Conservation (phyloP, 2,113 vertebrate genomes). For the Gopherus evgoodei region DNA sequence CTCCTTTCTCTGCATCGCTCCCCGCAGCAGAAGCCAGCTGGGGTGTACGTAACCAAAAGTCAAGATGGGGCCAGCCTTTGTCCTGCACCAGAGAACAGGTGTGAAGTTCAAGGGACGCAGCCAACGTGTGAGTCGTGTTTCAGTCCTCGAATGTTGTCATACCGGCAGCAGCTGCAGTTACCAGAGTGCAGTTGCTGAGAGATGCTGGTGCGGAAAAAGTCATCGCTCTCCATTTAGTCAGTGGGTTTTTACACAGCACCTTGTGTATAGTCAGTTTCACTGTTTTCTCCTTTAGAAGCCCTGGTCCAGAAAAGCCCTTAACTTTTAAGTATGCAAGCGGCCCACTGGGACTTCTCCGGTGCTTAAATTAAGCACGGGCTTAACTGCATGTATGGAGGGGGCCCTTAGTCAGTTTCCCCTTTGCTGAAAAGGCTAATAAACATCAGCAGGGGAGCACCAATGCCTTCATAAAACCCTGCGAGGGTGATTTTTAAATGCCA, state of each 20-base stretch:
- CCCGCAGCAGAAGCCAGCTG: not conserved
- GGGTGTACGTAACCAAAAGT: not conserved
- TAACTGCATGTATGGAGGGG: not conserved
- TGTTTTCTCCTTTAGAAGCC: not conserved
- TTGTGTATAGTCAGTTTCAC: not conserved
- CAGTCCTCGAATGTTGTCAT: not conserved
- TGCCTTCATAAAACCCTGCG: not conserved
- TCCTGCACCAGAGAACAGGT: not conserved
- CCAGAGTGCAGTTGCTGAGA: not conserved
- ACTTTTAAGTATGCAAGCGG: not conserved
- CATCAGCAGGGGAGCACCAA: not conserved
- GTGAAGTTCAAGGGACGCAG: not conserved
- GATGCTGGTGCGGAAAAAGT: not conserved
- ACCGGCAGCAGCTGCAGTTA: not conserved
- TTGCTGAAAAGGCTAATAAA: not conserved
- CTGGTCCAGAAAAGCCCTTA: not conserved
- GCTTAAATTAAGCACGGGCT: not conserved
- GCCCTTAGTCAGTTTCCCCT: not conserved
- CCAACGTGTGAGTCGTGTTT: not conserved
- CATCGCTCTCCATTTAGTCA: not conserved
- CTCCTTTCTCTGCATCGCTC: not conserved
- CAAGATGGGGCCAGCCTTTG: not conserved
- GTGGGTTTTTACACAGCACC: not conserved
- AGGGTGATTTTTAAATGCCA: not conserved
- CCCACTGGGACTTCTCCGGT: not conserved